These are phyloP conservation scores for Pocillopora meandrina DNA, from an alignment of 92 coral and sea anemone genomes.

Conservation along the genomic window DNA sequence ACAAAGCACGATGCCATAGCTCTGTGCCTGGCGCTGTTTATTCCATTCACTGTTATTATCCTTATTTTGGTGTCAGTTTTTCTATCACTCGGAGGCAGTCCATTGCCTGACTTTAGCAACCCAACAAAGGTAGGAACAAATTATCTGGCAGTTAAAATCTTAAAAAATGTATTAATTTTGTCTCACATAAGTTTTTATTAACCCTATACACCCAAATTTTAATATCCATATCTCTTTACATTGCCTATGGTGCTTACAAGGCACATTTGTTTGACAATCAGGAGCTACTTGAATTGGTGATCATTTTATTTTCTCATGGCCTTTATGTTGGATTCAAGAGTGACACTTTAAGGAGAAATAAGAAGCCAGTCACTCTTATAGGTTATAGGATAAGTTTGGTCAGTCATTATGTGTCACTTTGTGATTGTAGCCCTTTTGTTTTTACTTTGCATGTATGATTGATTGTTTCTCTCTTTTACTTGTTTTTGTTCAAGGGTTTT, in stretches of 20 bases:
- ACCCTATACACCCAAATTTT: too few species aligned
- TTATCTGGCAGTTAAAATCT: not conserved
- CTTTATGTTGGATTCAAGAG: too few species aligned
- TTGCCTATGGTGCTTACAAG: too few species aligned
- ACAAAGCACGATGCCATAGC: conserved; percentile 70
- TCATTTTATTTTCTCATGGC: too few species aligned
- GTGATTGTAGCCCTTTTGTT: too few species aligned
- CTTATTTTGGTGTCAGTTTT: conserved; percentile 58
- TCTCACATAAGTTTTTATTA: not conserved
- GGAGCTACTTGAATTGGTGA: too few species aligned
- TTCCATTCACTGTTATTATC: conserved; percentile 43
- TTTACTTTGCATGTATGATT: not conserved
- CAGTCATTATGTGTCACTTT: too few species aligned
- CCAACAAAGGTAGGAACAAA: conserved; percentile 61
- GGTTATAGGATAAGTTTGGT: too few species aligned
- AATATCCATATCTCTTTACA: too few species aligned
- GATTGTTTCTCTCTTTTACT: not conserved
- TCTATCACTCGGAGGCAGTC: conserved; percentile 65
- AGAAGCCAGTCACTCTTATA: too few species aligned
- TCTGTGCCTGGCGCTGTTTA: conserved; percentile 51
- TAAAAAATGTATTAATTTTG: not conserved
- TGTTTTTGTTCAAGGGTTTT: conserved; percentile 36
- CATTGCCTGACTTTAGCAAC: conserved; percentile 58
- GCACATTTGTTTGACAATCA: too few species aligned
- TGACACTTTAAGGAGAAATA: too few species aligned